Base-by-base conservation (phyloP, 2,797 vertebrate genomes). In the Octomys mimax region DNA sequence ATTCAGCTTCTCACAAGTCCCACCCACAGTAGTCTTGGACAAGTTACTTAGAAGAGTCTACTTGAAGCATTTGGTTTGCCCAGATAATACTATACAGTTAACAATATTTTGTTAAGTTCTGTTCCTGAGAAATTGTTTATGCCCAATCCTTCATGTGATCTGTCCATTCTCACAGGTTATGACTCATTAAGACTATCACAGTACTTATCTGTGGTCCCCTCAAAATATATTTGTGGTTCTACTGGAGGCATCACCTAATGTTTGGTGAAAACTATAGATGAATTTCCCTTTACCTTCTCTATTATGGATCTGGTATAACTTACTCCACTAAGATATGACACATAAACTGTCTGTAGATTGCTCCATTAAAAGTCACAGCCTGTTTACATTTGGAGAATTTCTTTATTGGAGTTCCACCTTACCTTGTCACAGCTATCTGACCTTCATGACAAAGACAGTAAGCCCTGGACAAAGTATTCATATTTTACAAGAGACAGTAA, bases 391-490 rank as follows among this genome's bases (percentile, higher is more conserved):
- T 89, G 85, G 95, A 54, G 75, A 96, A 89, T 92, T 91, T 85
- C 82, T 97, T 98, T 97, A 97, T 97, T 97, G 79, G 88, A 90
- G 54, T 93, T 77, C 79, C 82, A 85, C 68, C 68, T 95, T 95
- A 95, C 73, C 80, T 96, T 64, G 12, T 61, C 94, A 93, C 61
- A 91, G 94, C 70, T 95, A 90, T 16, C 95, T 92, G 87, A 68
- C 49, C n/a, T 97, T 95, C 66, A 87, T 61, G 89, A 75, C 95
- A 94, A 61, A 97, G 57, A 86, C 5, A 61, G 61, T 88, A 54
- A 95, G 85, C 84, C 92, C 88, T 96, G 82, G 86, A 96, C 71
- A 95, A 92, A 90, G 62, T 82, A 93, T 42, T 87, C 26, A n/a
- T 78, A 92, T 96, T 96, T 97, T 96, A 97, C 81, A 95, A 92